phyloP scores from a whole-genome alignment of 2,113 vertebrate genomes.

The Lophochroa leadbeateri region DNA sequence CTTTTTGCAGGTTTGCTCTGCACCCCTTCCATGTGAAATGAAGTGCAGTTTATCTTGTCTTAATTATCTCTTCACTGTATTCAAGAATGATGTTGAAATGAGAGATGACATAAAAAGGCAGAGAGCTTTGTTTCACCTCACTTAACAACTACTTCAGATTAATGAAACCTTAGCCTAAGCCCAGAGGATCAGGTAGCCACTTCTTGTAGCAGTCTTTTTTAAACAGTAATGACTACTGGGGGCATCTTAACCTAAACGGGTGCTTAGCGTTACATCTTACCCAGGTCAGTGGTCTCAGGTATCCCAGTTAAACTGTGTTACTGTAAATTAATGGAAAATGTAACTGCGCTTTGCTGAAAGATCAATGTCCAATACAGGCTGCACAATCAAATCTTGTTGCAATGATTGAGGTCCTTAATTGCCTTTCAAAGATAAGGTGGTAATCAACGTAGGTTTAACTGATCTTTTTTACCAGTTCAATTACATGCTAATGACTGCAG shows the following conservation, averaged over 20 bases:
- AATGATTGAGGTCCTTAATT: constrained; percentile 91
- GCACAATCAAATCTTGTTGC: constrained; percentile 82
- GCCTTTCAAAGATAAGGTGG: constrained; percentile 88
- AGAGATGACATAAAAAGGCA: constrained; percentile 66
- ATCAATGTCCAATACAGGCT: constrained; percentile 90
- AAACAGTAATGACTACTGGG: constrained; percentile 75
- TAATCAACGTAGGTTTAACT: constrained; percentile 91
- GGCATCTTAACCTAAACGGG: constrained; percentile 73
- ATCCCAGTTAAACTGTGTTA: constrained; percentile 80
- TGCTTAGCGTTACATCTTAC: constrained; percentile 79
- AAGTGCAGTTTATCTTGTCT: not conserved
- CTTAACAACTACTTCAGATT: constrained; percentile 74
- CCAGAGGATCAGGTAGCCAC: constrained; percentile 76
- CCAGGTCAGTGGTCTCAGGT: constrained; percentile 82
- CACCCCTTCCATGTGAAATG: not conserved
- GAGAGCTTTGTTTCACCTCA: constrained; percentile 76
- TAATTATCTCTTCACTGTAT: constrained; percentile 73
- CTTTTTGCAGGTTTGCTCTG: not conserved
- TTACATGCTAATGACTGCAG: constrained; percentile 88
- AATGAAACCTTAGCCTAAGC: constrained; percentile 77
- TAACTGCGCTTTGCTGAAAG: constrained; percentile 80
- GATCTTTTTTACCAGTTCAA: constrained; percentile 88
- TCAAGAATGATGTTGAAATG: constrained; percentile 73
- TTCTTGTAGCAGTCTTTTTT: constrained; percentile 76
- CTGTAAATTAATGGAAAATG: constrained; percentile 89